Evolutionary conservation across 2,113 vertebrate species (phyloP).

Genomic region (Malurus elegans): DNA sequence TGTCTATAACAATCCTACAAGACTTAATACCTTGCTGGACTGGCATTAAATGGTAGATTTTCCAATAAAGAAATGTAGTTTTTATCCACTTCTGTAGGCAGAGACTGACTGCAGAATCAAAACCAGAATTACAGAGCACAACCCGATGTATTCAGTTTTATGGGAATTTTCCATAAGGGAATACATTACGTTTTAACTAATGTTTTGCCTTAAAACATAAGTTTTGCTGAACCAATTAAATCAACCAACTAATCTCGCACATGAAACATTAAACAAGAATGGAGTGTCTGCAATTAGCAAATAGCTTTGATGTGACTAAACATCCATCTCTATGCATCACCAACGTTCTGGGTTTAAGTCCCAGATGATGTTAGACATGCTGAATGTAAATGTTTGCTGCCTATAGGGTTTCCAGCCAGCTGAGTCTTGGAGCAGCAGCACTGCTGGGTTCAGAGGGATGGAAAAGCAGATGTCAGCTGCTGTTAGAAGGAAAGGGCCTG

Average conservation of each 20-base stretch:
- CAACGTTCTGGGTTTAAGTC: constrained; percentile 54
- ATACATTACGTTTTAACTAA: constrained; percentile 33
- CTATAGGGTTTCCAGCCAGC: background rate
- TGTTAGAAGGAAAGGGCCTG: background rate
- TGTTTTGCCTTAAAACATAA: constrained; percentile 59
- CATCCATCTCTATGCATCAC: constrained; percentile 50
- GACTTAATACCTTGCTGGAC: background rate
- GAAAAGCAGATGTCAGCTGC: background rate
- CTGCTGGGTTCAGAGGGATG: constrained; percentile 7
- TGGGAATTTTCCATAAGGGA: constrained; percentile 37
- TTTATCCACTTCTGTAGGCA: background rate
- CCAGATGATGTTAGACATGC: constrained; percentile 30
- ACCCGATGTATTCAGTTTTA: background rate
- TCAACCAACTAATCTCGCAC: constrained; percentile 72
- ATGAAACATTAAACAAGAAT: constrained; percentile 72
- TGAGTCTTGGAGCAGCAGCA: background rate
- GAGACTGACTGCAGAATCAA: background rate
- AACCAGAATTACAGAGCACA: background rate
- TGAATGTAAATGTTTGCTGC: constrained; percentile 38
- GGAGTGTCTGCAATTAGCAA: constrained; percentile 72
- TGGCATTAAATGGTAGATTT: background rate
- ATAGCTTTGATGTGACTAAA: constrained; percentile 72
- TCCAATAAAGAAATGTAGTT: background rate
- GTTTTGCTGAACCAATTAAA: constrained; percentile 67
- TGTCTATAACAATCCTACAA: background rate